phyloP scores from a whole-genome alignment of 2,888 invertebrate genomes.

The Synergus umbraculus region DNA sequence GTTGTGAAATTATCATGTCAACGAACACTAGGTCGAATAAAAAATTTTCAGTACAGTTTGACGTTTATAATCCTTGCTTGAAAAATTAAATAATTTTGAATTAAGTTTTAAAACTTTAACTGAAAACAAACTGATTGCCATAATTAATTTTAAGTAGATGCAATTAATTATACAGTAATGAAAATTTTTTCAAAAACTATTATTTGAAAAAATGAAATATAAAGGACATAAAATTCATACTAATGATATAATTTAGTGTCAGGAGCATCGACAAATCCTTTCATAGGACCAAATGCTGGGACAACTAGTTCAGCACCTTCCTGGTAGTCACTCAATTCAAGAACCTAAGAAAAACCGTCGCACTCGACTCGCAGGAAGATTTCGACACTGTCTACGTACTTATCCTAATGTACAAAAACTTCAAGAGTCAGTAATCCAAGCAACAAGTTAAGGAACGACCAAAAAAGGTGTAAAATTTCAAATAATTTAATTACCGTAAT shows the following conservation, averaged over 20 bases:
- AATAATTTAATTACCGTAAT: background rate
- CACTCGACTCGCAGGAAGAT: conserved; percentile 39
- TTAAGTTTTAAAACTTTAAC: background rate
- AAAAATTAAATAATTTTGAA: background rate
- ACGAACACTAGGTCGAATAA: background rate
- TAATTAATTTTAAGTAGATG: background rate
- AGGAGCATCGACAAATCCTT: conserved; percentile 73
- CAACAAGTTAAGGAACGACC: background rate
- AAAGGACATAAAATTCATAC: background rate
- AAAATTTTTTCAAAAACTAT: background rate
- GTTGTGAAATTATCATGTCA: conserved; percentile 17
- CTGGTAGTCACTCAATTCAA: conserved; percentile 68
- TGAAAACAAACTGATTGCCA: background rate
- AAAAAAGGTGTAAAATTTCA: conserved; percentile 2
- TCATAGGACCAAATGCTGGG: conserved; percentile 69
- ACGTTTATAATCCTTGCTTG: background rate
- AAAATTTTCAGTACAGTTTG: background rate
- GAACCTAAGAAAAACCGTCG: conserved; percentile 46
- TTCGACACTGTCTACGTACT: conserved; percentile 36
- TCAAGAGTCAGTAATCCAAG: conserved; percentile 4
- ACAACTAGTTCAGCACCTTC: conserved; percentile 65
- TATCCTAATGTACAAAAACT: conserved; percentile 36
- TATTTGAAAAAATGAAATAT: background rate
- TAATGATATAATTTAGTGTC: conserved; percentile 51
- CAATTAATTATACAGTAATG: background rate